These are phyloP conservation scores for Leptodactylus fuscus DNA, from an alignment of 2,113 vertebrate species.

Conservation along the genomic window DNA sequence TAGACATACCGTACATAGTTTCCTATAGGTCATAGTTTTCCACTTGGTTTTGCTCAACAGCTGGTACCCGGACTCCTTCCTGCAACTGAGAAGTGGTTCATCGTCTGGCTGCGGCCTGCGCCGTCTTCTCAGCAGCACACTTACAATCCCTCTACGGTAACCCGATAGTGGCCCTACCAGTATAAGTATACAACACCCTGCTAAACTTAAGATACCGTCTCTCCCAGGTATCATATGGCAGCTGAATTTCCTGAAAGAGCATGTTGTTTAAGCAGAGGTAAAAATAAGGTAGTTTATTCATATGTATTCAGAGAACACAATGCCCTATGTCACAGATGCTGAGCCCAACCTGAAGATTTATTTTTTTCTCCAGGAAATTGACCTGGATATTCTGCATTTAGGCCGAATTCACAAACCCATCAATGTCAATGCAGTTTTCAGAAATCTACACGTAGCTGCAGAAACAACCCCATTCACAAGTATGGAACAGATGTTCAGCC, in stretches of 20 bases:
- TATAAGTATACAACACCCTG: background rate
- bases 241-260: conserved; percentile 45
- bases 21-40: conserved; percentile 80
- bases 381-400: background rate
- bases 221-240: conserved; percentile 12
- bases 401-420: background rate
- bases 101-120: background rate
- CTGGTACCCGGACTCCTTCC: conserved; percentile 72
- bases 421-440: no score
- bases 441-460: no score
- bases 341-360: background rate
- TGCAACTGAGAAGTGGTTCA: conserved; percentile 63
- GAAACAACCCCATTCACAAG: no score
- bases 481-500: no score
- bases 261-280: background rate
- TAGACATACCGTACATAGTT: conserved; percentile 73
- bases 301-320: background rate
- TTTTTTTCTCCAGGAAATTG: background rate
- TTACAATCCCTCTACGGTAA: background rate
- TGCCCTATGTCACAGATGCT: background rate
- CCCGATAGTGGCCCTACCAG: background rate
- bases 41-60: conserved; percentile 74
- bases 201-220: conserved; percentile 47
- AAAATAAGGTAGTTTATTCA: background rate
- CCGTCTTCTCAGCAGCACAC: background rate